Percentiles rank a stretch among this genome's conserved stretches.
Evolutionary conservation across 2,888 invertebrate species (phyloP).

Genomic region (Microdon myrmicae): DNA sequence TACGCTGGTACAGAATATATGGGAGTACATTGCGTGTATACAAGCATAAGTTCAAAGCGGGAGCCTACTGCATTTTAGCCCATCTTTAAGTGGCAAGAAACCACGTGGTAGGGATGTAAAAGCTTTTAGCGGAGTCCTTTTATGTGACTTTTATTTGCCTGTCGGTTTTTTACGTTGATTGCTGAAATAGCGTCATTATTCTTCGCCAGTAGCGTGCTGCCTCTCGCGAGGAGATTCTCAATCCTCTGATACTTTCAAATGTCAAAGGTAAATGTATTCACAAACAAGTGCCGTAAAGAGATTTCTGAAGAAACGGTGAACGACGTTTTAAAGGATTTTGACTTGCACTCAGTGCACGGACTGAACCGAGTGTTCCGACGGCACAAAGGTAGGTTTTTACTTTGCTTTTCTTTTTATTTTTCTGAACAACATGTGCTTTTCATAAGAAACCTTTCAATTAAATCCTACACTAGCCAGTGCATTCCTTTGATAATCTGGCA

Average conservation of each 20-base stretch:
- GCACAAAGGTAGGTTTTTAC: not conserved
- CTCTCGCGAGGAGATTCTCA: conserved; percentile 26
- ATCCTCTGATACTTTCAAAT: not conserved
- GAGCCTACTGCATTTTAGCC: too few species aligned
- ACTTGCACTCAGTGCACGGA: conserved; percentile 4
- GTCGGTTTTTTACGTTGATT: conserved; percentile 42
- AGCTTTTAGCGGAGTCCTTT: conserved; percentile 48
- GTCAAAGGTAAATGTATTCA: conserved; percentile 19
- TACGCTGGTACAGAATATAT: conserved; percentile 15
- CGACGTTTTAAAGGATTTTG: conserved; percentile 16
- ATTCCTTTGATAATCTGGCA: too few species aligned
- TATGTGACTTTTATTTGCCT: conserved; percentile 38
- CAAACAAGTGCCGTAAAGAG: conserved; percentile 11
- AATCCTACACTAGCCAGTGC: too few species aligned
- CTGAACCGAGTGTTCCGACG: not conserved
- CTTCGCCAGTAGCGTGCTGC: conserved; percentile 49
- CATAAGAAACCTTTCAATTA: too few species aligned
- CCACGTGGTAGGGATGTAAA: conserved; percentile 42
- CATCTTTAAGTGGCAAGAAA: too few species aligned
- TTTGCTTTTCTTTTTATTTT: too few species aligned
- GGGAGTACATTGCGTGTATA: conserved; percentile 31
- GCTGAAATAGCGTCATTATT: conserved; percentile 49
- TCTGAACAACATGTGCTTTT: too few species aligned
- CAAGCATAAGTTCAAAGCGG: too few species aligned
- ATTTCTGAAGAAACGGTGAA: conserved; percentile 6